A percentile compares a stretch with the other conserved stretches of the same genome.
Conservation (phyloP, 2,113 vertebrate genomes). For the Notiomystis cincta region DNA sequence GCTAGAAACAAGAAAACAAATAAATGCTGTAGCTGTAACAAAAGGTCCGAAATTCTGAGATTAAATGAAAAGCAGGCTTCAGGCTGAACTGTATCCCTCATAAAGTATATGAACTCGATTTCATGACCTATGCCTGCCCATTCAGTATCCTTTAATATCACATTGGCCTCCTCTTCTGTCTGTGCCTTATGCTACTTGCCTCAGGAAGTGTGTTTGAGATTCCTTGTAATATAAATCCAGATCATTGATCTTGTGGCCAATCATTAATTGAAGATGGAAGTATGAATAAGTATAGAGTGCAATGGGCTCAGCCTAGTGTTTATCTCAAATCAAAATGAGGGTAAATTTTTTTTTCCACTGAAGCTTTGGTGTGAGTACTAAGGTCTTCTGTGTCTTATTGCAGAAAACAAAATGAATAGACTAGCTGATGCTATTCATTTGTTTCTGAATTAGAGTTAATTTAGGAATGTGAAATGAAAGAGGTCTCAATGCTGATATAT, state of each 20-base stretch:
- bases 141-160: constrained; percentile 3
- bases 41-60: constrained; percentile 31
- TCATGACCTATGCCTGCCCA: background rate
- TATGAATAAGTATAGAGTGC: background rate
- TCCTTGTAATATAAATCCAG: background rate
- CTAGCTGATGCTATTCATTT: background rate
- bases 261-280: background rate
- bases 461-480: background rate
- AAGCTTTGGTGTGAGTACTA: background rate
- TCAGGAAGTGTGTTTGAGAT: background rate
- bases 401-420: background rate
- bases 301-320: background rate
- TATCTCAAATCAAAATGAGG: background rate
- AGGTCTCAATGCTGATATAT: background rate
- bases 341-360: background rate
- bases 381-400: background rate
- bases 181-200: background rate
- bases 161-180: background rate
- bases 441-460: background rate
- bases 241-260: background rate
- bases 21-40: background rate
- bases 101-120: constrained; percentile 32
- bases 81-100: constrained; percentile 21
- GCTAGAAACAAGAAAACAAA: constrained; percentile 40
- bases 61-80: constrained; percentile 41